These are phyloP conservation scores for Plagodis dolabraria DNA, from an alignment of 2,888 invertebrate species.

Conservation along the genomic window DNA sequence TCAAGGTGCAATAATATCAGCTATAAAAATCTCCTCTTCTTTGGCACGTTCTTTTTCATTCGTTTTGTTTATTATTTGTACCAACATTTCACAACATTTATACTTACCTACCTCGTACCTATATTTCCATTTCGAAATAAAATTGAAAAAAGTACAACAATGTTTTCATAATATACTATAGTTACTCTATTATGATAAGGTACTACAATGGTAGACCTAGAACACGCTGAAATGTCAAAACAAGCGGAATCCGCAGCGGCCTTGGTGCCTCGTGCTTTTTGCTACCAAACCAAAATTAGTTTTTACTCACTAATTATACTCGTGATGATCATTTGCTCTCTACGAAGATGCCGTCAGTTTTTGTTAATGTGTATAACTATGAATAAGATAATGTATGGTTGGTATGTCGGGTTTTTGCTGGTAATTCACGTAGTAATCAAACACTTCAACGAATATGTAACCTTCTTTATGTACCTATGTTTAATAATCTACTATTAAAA, in stretches of 20 bases:
- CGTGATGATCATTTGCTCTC: slow-evolving; percentile 36
- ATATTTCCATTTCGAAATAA: not conserved
- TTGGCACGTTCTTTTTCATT: too few relatives aligned
- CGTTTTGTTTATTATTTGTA: too few relatives aligned
- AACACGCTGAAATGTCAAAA: slow-evolving; percentile 19
- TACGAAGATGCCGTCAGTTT: slow-evolving; percentile 24
- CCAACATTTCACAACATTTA: too few relatives aligned
- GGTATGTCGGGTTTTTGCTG: not conserved
- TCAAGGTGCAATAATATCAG: too few relatives aligned
- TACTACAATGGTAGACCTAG: not conserved
- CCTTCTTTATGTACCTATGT: too few relatives aligned
- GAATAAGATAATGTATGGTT: not conserved
- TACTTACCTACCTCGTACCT: not conserved
- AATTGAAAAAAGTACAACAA: too few relatives aligned
- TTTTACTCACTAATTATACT: slow-evolving; percentile 46
- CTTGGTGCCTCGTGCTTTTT: slow-evolving; percentile 45
- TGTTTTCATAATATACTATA: not conserved
- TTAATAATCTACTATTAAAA: too few relatives aligned
- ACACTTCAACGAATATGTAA: too few relatives aligned
- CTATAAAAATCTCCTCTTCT: too few relatives aligned
- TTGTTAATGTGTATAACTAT: slow-evolving; percentile 26
- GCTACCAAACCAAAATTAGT: slow-evolving; percentile 45
- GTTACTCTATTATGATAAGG: not conserved
- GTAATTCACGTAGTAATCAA: not conserved
- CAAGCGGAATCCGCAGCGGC: slow-evolving; percentile 25